A percentile compares a stretch with the other conserved stretches of the same genome.
Conservation (phyloP, 2,888 invertebrate species). For the Leucania comma region DNA sequence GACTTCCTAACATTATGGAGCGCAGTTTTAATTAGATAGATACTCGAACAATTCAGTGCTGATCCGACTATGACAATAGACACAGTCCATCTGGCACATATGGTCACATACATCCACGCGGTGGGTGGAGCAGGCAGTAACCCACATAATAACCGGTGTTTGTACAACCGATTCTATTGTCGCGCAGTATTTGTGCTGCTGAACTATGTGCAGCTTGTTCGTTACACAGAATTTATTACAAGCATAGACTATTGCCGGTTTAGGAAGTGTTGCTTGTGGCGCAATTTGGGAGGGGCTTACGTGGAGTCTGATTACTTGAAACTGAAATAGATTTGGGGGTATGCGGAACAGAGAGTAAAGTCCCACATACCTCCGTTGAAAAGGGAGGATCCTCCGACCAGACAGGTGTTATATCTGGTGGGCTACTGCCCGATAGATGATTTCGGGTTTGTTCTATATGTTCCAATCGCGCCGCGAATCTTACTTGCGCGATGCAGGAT, state of each 20-base stretch:
- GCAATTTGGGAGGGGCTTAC: conserved; percentile 16
- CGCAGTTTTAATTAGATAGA: conserved; percentile 41
- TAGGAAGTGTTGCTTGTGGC: not conserved
- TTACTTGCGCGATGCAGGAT: too few species aligned
- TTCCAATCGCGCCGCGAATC: too few species aligned
- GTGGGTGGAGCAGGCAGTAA: conserved; percentile 50
- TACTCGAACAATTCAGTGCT: conserved; percentile 35
- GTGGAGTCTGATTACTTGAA: too few species aligned
- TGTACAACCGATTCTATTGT: conserved; percentile 51
- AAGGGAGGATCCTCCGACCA: too few species aligned
- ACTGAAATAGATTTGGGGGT: too few species aligned
- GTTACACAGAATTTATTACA: conserved; percentile 28
- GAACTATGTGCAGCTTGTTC: conserved; percentile 41
- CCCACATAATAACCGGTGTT: conserved; percentile 56
- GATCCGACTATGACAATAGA: conserved; percentile 32
- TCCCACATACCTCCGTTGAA: too few species aligned
- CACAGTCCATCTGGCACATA: conserved; percentile 46
- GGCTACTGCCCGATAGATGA: too few species aligned
- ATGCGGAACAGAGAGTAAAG: too few species aligned
- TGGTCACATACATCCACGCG: conserved; percentile 34
- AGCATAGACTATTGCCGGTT: conserved; percentile 15
- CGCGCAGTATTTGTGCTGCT: conserved; percentile 42
- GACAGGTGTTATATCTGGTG: too few species aligned
- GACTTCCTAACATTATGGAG: conserved; percentile 28
- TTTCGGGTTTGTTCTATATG: too few species aligned